A percentile compares a stretch with the other conserved stretches of the same genome.
Conservation (phyloP, 2,113 vertebrate species). For the Cavia porcellus region DNA sequence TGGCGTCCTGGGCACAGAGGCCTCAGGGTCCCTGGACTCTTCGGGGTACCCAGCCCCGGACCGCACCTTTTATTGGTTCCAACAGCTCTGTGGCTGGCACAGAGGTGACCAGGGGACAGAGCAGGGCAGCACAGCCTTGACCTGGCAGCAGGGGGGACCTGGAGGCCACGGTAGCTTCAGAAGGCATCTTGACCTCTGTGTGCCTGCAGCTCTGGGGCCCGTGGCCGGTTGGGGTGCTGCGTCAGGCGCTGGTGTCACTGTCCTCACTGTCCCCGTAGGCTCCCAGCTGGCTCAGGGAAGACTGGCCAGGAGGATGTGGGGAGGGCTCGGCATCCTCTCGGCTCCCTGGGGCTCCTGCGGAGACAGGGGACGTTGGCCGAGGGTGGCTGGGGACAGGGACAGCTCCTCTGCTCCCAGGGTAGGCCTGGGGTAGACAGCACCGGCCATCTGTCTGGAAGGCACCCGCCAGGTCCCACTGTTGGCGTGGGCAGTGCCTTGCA, state of each 20-base stretch:
- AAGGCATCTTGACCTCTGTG: not conserved
- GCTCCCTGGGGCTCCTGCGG: not conserved
- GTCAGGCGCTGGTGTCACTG: conserved; percentile 76
- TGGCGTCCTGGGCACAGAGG: not conserved
- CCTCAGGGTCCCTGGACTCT: not conserved
- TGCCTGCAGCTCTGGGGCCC: not conserved
- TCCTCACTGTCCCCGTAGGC: conserved; percentile 87
- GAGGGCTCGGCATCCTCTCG: not conserved
- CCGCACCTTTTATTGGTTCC: not conserved
- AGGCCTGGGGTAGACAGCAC: not conserved
- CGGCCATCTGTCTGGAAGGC: not conserved
- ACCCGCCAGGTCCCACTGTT: accelerated
- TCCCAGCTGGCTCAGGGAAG: conserved; percentile 88
- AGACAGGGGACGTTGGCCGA: not conserved
- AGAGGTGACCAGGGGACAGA: not conserved
- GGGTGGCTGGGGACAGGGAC: accelerated
- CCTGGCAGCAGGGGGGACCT: not conserved
- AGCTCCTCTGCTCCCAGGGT: not conserved
- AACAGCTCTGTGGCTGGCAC: not conserved
- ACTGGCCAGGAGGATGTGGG: accelerated
- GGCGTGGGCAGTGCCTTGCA: not conserved
- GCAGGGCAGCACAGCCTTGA: not conserved
- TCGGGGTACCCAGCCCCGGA: not conserved
- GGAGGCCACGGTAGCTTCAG: accelerated
- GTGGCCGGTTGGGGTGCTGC: accelerated